These are phyloP conservation scores for Leucophenga maculata DNA, from an alignment of 2,888 invertebrate genomes.

Conservation along the genomic window DNA sequence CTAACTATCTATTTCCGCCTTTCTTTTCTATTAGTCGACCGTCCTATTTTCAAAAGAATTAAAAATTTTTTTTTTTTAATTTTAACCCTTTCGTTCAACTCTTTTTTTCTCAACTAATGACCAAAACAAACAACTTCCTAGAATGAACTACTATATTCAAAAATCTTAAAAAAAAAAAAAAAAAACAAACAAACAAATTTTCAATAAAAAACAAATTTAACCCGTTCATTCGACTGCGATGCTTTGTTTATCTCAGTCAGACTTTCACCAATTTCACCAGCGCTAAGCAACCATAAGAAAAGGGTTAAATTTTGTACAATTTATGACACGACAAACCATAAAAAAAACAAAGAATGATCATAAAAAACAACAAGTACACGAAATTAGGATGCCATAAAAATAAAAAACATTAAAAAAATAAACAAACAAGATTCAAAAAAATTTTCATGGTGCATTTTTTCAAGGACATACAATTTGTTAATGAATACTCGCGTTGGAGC, in stretches of 20 bases:
- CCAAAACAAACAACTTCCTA: no score
- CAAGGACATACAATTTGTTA: neutral
- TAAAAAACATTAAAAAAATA: neutral
- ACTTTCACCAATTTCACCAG: no score
- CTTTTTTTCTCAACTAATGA: no score
- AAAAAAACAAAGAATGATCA: neutral
- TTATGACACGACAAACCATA: neutral
- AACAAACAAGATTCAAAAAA: neutral
- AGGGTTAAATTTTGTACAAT: neutral
- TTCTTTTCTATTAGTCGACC: no score
- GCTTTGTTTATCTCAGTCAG: no score
- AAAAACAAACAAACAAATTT: neutral
- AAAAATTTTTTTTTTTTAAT: no score
- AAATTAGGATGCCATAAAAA: neutral
- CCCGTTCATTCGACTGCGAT: neutral
- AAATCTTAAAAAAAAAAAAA: neutral
- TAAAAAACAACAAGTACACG: neutral
- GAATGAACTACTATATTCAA: no score
- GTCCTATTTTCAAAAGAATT: no score
- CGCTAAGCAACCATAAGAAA: neutral
- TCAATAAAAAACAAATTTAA: neutral
- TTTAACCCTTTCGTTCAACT: no score
- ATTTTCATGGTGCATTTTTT: neutral
- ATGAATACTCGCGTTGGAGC: neutral
- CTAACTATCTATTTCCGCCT: no score